Conservation (phyloP, 1,140 invertebrate genomes). For the Agrypnia vestita region DNA sequence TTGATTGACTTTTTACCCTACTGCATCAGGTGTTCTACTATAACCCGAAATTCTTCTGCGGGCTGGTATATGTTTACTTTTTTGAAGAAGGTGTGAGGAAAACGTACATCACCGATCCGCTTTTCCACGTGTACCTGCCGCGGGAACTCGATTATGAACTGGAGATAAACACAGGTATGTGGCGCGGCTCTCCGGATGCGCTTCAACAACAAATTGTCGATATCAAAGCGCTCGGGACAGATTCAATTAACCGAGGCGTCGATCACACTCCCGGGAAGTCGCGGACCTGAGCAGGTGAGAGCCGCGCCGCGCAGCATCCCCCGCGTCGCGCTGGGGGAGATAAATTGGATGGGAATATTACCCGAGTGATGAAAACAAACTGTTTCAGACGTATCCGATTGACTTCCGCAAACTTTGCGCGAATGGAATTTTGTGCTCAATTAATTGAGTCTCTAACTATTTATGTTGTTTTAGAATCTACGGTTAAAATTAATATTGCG, state of each 20-base stretch:
- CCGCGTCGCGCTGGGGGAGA: background rate
- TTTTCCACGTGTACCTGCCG: background rate
- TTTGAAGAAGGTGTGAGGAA: no score
- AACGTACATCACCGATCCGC: no score
- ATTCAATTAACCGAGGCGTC: slow-evolving; percentile 60
- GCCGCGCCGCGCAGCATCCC: background rate
- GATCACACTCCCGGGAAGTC: slow-evolving; percentile 54
- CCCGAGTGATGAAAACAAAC: slow-evolving; percentile 18
- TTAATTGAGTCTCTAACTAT: background rate
- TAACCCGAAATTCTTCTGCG: no score
- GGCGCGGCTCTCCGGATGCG: slow-evolving; percentile 22
- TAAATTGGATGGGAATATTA: slow-evolving; percentile 10
- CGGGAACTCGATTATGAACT: slow-evolving; percentile 7
- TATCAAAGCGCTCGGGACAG: slow-evolving; percentile 55
- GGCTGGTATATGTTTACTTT: no score
- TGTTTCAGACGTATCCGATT: slow-evolving; percentile 21
- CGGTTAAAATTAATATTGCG: no score
- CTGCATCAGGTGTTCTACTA: no score
- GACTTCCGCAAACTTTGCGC: background rate
- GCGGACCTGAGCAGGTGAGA: background rate
- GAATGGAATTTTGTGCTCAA: background rate
- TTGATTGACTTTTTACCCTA: no score
- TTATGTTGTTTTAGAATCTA: no score
- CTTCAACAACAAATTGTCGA: slow-evolving; percentile 50
- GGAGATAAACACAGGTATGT: slow-evolving; percentile 23